Base-by-base conservation (phyloP, 2,797 vertebrate genomes). In the Argentina silus region DNA sequence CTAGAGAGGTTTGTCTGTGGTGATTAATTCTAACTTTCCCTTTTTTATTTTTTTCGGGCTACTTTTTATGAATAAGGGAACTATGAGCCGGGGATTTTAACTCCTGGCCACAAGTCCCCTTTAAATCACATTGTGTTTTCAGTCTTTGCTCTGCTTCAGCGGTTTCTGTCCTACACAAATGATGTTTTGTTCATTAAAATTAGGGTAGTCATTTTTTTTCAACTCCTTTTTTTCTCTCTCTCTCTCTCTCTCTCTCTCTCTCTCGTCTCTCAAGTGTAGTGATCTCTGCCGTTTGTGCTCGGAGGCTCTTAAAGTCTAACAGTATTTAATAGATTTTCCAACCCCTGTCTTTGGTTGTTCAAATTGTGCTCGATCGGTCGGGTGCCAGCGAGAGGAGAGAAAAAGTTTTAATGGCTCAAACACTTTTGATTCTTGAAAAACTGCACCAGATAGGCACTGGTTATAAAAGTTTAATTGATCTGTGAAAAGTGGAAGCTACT, bases 381-480 rank as follows among this genome's bases (percentile, higher is more conserved):
- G 89, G 88, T 89, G 91, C 90, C 88, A 93, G 81, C 82, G 85
- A 81, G 74, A 78, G 27, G 55, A 64, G 61, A 77, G 77, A 88
- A 81, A 84, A 81, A 69, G 73, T 83, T 92, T 93, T 89, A 92
- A 89, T 79, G 74, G 84, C 80, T 89, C 84, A 91, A 93, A 91
- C 85, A 91, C 89, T 89, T 93, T 90, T 91, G 91, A 92, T 92
- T 93, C 89, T 89, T 81, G 80, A 81, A 82, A 87, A 77, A 81
- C 87, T 86, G 82, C 87, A 91, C 89, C 86, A 93, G 90, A 92
- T 93, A 92, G 90, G 78, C 85, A 79, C 43, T 47, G 53, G 84
- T 85, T 88, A 85, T 93, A 93, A 93, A 93, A 92, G 85, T 92
- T 92, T 91, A 93, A 93, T 91, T 92, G 90, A 93, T 92, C 90